These are phyloP conservation scores for Aleadryas rufinucha DNA, from an alignment of 2,113 vertebrate species.

Conservation along the genomic window DNA sequence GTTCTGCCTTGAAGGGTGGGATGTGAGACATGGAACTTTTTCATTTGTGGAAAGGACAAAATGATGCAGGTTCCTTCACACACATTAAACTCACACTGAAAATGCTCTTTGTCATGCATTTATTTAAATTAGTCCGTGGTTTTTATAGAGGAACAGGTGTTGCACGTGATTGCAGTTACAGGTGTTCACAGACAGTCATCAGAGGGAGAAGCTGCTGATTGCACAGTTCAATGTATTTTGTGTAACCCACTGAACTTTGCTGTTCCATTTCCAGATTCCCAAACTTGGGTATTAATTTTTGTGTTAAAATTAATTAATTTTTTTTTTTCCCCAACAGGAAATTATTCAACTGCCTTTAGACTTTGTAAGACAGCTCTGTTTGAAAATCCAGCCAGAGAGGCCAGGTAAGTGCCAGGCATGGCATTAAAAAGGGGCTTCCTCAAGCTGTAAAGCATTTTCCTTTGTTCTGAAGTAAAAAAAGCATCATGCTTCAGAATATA, in stretches of 20 bases:
- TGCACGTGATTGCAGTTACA: background rate
- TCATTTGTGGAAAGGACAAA: background rate
- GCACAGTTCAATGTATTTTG: background rate
- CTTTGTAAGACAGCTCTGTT: conserved; percentile 90
- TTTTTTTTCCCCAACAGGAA: conserved; percentile 74
- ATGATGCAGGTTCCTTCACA: background rate
- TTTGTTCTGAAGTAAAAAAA: background rate
- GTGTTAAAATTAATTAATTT: background rate
- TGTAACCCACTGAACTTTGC: background rate
- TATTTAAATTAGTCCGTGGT: background rate
- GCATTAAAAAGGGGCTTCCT: background rate
- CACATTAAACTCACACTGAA: background rate
- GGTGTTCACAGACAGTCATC: background rate
- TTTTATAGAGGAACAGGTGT: background rate
- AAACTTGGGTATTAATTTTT: background rate
- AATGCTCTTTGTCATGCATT: background rate
- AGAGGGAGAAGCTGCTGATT: background rate
- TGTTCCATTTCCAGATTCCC: background rate
- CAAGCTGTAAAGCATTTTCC: background rate
- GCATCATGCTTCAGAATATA: background rate
- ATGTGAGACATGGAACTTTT: background rate
- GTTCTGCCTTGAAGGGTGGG: background rate
- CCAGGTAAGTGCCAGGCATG: conserved; percentile 78
- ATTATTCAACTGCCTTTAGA: conserved; percentile 93
- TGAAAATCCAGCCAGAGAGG: conserved; percentile 91